Conservation (phyloP, 2,888 invertebrate species). For the Podotricha telesiphe region DNA sequence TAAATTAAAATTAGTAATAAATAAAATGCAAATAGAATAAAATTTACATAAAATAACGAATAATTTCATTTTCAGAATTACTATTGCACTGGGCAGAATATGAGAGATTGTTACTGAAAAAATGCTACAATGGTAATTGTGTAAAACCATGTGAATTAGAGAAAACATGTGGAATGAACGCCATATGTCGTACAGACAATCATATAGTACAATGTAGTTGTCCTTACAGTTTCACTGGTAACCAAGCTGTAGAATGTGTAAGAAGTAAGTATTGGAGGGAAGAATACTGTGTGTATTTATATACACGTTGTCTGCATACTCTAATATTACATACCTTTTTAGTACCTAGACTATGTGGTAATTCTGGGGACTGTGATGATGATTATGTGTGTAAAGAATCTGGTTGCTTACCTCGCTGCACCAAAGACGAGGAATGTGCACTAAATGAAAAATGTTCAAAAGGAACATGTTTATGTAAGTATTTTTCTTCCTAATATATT, state of each 20-base stretch:
- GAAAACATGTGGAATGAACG: slow-evolving; percentile 92
- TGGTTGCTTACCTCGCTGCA: slow-evolving; percentile 91
- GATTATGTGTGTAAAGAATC: slow-evolving; percentile 90
- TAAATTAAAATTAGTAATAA: too few species aligned
- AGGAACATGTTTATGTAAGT: slow-evolving; percentile 91
- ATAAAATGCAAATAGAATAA: too few species aligned
- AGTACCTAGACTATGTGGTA: slow-evolving; percentile 91
- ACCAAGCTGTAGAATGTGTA: slow-evolving; percentile 92
- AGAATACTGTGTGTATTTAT: background rate
- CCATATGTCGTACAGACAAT: slow-evolving; percentile 87
- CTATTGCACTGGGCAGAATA: slow-evolving; percentile 93
- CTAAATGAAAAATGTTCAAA: slow-evolving; percentile 94
- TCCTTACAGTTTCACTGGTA: slow-evolving; percentile 93
- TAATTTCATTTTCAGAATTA: slow-evolving; percentile 79
- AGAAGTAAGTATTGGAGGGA: slow-evolving; percentile 84
- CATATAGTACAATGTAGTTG: slow-evolving; percentile 92
- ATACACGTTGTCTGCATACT: background rate
- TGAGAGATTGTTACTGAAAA: slow-evolving; percentile 88
- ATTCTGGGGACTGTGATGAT: slow-evolving; percentile 87
- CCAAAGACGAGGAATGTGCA: slow-evolving; percentile 91
- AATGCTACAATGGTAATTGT: slow-evolving; percentile 92
- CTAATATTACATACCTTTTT: slow-evolving; percentile 18
- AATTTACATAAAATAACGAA: too few species aligned
- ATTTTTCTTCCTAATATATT: slow-evolving; percentile 30
- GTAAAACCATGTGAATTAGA: slow-evolving; percentile 90